phyloP scores from a whole-genome alignment of 2,888 invertebrate species.

The Caenorhabditis sulstoni region DNA sequence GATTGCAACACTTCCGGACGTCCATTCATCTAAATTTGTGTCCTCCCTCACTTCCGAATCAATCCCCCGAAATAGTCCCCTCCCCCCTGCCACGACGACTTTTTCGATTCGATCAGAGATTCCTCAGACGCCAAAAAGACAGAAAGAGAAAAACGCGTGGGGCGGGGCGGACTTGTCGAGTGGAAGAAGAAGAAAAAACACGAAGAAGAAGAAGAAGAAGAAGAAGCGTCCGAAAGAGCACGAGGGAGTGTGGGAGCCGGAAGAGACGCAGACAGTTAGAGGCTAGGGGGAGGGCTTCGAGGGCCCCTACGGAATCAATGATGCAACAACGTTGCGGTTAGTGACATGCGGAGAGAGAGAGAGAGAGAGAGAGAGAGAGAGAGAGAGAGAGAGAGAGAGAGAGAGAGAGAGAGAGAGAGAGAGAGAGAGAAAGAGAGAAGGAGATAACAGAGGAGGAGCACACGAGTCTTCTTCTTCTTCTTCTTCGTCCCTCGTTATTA shows the following conservation, averaged over 20 bases:
- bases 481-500: slow-evolving; percentile 18
- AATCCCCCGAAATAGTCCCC: slow-evolving; percentile 9
- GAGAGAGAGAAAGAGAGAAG: neutral
- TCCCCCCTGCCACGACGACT: neutral
- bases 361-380: neutral
- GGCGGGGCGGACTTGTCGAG: slow-evolving; percentile 21
- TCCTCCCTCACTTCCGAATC: slow-evolving; percentile 15
- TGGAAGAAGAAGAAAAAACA: neutral
- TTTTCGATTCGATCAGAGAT: neutral
- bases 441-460: slow-evolving; percentile 15
- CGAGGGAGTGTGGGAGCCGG: neutral
- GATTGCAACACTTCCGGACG: slow-evolving; percentile 8
- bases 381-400: slow-evolving; percentile 1
- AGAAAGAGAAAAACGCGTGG: slow-evolving; percentile 17
- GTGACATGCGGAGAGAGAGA: slow-evolving; percentile 20
- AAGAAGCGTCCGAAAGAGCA: neutral
- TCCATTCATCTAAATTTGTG: slow-evolving; percentile 20
- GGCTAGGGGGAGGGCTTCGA: slow-evolving; percentile 28
- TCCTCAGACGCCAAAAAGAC: neutral
- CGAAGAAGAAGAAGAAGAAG: slow-evolving; percentile 14
- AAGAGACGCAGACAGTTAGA: slow-evolving; percentile 40
- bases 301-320: slow-evolving; percentile 47
- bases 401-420: too few species aligned
- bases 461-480: neutral
- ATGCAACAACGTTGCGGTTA: slow-evolving; percentile 45